Evolutionary conservation across 2,113 vertebrate genomes (phyloP).

Genomic region (Chaenogobius annularis): DNA sequence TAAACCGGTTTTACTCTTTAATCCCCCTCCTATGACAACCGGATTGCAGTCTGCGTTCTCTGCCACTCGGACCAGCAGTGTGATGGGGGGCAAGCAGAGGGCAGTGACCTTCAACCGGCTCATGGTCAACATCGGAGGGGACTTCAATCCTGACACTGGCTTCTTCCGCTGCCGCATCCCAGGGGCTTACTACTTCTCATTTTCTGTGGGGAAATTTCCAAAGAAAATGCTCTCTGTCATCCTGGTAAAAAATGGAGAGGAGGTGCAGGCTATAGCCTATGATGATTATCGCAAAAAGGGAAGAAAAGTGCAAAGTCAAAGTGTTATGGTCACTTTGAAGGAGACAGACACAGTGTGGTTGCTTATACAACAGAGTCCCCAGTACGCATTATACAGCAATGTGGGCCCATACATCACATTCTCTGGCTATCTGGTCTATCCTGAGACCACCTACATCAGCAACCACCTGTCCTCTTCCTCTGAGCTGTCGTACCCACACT

Average conservation of each 20-base stretch:
- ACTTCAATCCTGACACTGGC: conserved; percentile 76
- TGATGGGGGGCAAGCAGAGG: conserved; percentile 72
- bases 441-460: conserved; percentile 60
- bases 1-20: conserved; percentile 42
- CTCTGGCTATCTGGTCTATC: conserved; percentile 80
- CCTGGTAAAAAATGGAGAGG: conserved; percentile 78
- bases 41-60: conserved; percentile 76
- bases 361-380: conserved; percentile 68
- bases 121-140: conserved; percentile 74
- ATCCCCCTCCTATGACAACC: conserved; percentile 33
- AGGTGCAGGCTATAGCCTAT: conserved; percentile 79
- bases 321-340: conserved; percentile 73
- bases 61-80: conserved; percentile 70
- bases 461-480: conserved; percentile 68
- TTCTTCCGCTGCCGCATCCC: conserved; percentile 77
- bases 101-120: conserved; percentile 78
- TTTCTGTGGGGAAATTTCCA: conserved; percentile 78
- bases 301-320: conserved; percentile 80
- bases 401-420: conserved; percentile 78
- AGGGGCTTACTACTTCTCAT: conserved; percentile 79
- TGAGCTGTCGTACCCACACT: conserved; percentile 46
- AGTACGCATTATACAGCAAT: conserved; percentile 79
- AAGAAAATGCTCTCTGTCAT: conserved; percentile 80
- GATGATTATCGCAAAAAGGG: conserved; percentile 74
- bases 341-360: conserved; percentile 78